phyloP scores from a whole-genome alignment of 2,797 vertebrate genomes.

The Myotis findleyi region DNA sequence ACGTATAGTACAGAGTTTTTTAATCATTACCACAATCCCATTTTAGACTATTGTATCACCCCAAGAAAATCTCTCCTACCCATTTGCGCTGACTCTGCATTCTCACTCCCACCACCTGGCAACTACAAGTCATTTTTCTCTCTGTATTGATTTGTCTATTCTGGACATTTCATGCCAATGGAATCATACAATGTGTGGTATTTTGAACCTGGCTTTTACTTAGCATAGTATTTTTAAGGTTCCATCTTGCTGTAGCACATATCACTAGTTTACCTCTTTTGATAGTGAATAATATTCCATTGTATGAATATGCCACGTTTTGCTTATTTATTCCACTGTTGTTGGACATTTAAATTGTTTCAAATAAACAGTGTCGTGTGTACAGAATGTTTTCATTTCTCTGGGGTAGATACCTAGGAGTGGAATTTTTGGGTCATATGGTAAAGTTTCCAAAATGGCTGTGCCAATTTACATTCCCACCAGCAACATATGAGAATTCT shows the following conservation, averaged over 20 bases:
- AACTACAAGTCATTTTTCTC: background rate
- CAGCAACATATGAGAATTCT: background rate
- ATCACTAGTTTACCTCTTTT: background rate
- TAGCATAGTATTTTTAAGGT: background rate
- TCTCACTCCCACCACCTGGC: background rate
- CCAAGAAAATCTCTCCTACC: background rate
- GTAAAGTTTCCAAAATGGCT: background rate
- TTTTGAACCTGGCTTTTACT: conserved; percentile 7
- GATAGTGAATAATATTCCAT: background rate
- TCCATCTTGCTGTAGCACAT: background rate
- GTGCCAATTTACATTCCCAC: background rate
- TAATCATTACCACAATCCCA: background rate
- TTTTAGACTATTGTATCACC: background rate
- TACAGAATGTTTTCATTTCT: background rate
- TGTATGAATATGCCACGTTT: background rate
- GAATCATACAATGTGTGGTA: background rate
- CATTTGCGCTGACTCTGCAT: background rate
- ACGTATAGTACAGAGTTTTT: background rate
- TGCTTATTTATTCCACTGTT: background rate
- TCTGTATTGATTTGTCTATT: background rate
- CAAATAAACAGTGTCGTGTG: background rate
- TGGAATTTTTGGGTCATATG: background rate
- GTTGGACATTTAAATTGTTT: background rate
- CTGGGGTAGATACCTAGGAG: background rate
- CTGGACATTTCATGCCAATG: background rate